phyloP scores from a whole-genome alignment of 1,140 invertebrate genomes.

The Kradibia gibbosae region DNA sequence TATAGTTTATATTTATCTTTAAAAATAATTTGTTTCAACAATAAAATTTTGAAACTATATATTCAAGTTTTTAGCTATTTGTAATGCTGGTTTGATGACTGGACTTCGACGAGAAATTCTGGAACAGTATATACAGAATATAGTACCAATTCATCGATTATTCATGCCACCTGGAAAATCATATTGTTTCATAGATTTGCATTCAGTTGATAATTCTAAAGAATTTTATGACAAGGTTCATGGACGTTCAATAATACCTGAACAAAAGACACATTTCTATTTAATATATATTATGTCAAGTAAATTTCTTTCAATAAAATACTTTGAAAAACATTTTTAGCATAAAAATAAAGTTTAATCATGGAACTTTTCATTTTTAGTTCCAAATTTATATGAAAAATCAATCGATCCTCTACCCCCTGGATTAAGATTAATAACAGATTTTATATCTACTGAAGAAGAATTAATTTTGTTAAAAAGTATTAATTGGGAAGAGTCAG shows the following conservation, averaged over 20 bases:
- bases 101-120: constrained; percentile 79
- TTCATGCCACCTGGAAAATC: constrained; percentile 82
- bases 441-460: constrained; percentile 84
- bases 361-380: no score
- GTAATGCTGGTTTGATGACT: constrained; percentile 84
- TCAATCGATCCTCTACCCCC: constrained; percentile 72
- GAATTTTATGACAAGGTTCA: constrained; percentile 74
- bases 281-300: constrained; percentile 76
- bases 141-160: constrained; percentile 71
- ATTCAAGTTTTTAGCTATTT: constrained; percentile 76
- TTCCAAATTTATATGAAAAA: constrained; percentile 64
- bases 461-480: constrained; percentile 78
- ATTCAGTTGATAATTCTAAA: constrained; percentile 68
- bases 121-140: constrained; percentile 71
- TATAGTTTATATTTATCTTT: not conserved
- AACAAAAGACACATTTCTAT: constrained; percentile 76
- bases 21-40: constrained; percentile 4
- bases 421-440: constrained; percentile 81
- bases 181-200: constrained; percentile 81
- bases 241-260: constrained; percentile 72
- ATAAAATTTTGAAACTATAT: not conserved
- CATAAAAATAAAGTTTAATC: no score
- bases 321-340: not conserved
- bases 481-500: constrained; percentile 75
- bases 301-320: constrained; percentile 54